These are phyloP conservation scores for Macaca fascicularis DNA, from an alignment of 2,113 vertebrate genomes.

Conservation along the genomic window DNA sequence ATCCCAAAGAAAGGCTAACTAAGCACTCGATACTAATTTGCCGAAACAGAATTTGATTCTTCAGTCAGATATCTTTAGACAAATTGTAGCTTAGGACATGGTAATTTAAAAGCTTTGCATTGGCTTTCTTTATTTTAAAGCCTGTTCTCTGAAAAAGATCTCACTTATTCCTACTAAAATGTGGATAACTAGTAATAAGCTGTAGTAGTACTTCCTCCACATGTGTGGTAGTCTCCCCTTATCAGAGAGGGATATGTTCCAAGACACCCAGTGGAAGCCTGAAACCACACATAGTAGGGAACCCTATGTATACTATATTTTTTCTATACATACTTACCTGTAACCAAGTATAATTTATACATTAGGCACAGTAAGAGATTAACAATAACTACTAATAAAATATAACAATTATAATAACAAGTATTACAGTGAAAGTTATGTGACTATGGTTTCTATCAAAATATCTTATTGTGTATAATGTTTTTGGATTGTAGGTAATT, in stretches of 20 bases:
- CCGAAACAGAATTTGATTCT: neutral
- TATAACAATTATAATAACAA: neutral
- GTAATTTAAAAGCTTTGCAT: neutral
- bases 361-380: neutral
- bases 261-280: neutral
- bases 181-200: neutral
- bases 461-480: neutral
- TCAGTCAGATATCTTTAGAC: neutral
- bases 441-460: neutral
- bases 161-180: neutral
- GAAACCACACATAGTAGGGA: neutral
- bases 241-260: neutral
- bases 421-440: neutral
- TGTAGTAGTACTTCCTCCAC: neutral
- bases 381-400: neutral
- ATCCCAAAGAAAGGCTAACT: neutral
- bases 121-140: neutral
- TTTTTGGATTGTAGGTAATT: neutral
- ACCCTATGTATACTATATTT: neutral
- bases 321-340: neutral
- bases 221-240: neutral
- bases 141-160: neutral
- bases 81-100: neutral
- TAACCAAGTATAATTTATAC: neutral
- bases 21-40: neutral